phyloP scores from a whole-genome alignment of 2,113 vertebrate species.

The Neolamprologus ventralis region DNA sequence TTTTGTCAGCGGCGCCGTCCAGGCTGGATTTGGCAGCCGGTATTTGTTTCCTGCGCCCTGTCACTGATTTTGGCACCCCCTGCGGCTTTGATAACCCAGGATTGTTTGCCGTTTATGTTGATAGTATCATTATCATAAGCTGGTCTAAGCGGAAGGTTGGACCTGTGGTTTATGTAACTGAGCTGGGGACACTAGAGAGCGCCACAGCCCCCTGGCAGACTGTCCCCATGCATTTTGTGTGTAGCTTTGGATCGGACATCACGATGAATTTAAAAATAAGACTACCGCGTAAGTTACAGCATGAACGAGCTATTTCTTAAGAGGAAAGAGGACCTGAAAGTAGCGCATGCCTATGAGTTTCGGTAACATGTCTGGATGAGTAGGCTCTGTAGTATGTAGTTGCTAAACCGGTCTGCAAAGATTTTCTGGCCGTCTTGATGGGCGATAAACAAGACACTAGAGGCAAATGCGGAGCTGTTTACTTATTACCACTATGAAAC shows the following conservation, averaged over 20 bases:
- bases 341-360: background rate
- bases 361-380: conserved; percentile 14
- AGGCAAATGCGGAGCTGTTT: background rate
- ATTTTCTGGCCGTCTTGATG: conserved; percentile 1
- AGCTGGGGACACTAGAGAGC: conserved; percentile 69
- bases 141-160: conserved; percentile 23
- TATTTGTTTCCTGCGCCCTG: background rate
- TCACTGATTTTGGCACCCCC: background rate
- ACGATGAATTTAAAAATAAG: background rate
- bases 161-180: conserved; percentile 51
- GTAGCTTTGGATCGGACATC: background rate
- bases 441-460: conserved; percentile 16
- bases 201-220: conserved; percentile 53
- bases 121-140: conserved; percentile 25
- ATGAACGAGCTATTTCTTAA: background rate
- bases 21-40: background rate
- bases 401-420: conserved; percentile 56
- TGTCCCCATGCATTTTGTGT: conserved; percentile 16
- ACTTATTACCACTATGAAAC: background rate
- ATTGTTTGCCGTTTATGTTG: conserved; percentile 6
- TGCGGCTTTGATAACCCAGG: background rate
- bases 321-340: background rate
- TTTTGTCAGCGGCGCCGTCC: conserved; percentile 1
- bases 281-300: background rate
- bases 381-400: conserved; percentile 11